phyloP scores from a whole-genome alignment of 2,888 invertebrate species.

The Euzetes globulus region DNA sequence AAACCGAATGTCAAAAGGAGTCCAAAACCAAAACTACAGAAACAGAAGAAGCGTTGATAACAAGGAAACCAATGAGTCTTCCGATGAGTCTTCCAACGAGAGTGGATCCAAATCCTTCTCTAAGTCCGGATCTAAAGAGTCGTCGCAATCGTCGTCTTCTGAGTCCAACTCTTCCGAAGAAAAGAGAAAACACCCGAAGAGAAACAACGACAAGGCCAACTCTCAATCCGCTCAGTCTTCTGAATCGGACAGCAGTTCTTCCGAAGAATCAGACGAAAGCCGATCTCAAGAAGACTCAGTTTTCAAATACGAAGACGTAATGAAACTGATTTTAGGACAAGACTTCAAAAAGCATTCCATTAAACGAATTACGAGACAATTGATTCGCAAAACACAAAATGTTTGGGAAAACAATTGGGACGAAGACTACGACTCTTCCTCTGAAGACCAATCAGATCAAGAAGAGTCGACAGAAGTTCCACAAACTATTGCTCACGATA shows the following conservation, averaged over 20 bases:
- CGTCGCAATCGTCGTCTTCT: neutral
- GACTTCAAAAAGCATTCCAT: neutral
- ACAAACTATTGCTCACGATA: constrained; percentile 30
- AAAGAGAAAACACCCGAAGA: neutral
- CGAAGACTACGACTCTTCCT: constrained; percentile 18
- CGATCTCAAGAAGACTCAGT: neutral
- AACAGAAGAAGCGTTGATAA: too few relatives aligned
- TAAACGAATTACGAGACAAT: constrained; percentile 18
- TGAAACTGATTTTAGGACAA: constrained; percentile 27
- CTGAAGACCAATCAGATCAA: neutral
- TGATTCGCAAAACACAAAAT: constrained; percentile 30
- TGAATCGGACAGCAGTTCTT: neutral
- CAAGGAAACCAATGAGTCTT: neutral
- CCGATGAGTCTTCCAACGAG: neutral
- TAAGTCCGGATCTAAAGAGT: constrained; percentile 8
- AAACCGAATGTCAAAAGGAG: neutral
- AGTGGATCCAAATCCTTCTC: neutral
- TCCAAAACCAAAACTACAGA: neutral
- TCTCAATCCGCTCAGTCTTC: neutral
- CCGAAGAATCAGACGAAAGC: constrained; percentile 16
- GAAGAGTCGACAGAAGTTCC: neutral
- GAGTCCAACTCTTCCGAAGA: neutral
- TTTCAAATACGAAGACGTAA: constrained; percentile 33
- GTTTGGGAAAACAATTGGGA: constrained; percentile 28
- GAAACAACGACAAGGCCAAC: neutral